Conservation (phyloP, 2,113 vertebrate species). For the Rhinopomastus cyanomelas region DNA sequence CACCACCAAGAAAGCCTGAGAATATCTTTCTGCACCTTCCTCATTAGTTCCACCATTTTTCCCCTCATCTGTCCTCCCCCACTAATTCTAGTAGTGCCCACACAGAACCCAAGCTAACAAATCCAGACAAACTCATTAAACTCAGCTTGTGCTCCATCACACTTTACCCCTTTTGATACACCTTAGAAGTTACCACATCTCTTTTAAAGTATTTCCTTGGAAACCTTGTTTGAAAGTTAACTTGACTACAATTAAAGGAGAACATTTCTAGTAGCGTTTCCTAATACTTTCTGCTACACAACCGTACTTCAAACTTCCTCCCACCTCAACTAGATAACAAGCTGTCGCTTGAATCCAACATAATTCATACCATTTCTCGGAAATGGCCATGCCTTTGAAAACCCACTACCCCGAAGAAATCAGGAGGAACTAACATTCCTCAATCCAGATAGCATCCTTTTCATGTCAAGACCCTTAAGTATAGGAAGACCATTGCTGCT, state of each 20-base stretch:
- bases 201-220: neutral
- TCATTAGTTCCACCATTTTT: neutral
- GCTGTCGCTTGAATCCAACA: neutral
- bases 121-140: neutral
- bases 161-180: neutral
- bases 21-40: neutral
- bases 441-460: neutral
- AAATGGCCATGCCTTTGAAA: constrained; percentile 31
- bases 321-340: neutral
- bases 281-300: neutral
- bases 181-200: neutral
- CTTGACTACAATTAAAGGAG: neutral
- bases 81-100: neutral
- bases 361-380: neutral
- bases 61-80: neutral
- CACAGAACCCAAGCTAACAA: neutral
- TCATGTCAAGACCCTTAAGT: neutral
- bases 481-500: neutral
- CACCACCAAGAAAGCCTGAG: neutral
- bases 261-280: neutral
- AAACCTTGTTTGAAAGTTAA: neutral
- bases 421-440: neutral
- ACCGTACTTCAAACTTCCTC: neutral
- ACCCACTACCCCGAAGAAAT: neutral
- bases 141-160: neutral